Conservation (phyloP, 2,797 vertebrate genomes). For the Xyrichtys novacula region DNA sequence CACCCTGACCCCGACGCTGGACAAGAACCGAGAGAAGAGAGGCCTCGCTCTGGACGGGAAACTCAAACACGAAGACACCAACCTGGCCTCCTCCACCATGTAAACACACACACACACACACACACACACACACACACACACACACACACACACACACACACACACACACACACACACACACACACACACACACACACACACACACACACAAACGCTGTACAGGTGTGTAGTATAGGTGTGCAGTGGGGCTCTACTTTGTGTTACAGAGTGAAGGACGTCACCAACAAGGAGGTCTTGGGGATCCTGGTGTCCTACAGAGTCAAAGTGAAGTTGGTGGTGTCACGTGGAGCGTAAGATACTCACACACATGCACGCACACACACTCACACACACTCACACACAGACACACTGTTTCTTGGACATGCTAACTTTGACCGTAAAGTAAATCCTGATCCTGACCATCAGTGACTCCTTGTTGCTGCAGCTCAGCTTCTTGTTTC, state of each 20-base stretch:
- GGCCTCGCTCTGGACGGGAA: slow-evolving; percentile 96
- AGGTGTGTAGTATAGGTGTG: slow-evolving; percentile 14
- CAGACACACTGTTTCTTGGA: slow-evolving; percentile 19
- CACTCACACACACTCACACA: slow-evolving; percentile 36
- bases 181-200: slow-evolving; percentile 1
- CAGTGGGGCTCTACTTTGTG: slow-evolving; percentile 5
- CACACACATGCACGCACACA: slow-evolving; percentile 37
- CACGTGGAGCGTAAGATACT: slow-evolving; percentile 90
- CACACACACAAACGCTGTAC: slow-evolving; percentile 5
- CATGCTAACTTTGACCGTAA: neutral
- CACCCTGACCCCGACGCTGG: slow-evolving; percentile 94
- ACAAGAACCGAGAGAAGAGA: slow-evolving; percentile 96
- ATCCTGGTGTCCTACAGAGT: slow-evolving; percentile 99
- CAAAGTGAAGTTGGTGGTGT: slow-evolving; percentile 97
- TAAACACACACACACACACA: slow-evolving; percentile 37
- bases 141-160: neutral
- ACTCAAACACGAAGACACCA: slow-evolving; percentile 98
- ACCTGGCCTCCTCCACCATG: slow-evolving; percentile 93
- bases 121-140: slow-evolving; percentile 8
- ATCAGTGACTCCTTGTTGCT: neutral
- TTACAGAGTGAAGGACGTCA: slow-evolving; percentile 92
- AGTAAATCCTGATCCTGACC: neutral
- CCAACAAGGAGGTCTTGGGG: slow-evolving; percentile 96
- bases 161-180: slow-evolving; percentile 10
- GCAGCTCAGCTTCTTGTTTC: slow-evolving; percentile 38